Conservation (phyloP, 1,140 invertebrate genomes). For the Ostrea denselamellosa region DNA sequence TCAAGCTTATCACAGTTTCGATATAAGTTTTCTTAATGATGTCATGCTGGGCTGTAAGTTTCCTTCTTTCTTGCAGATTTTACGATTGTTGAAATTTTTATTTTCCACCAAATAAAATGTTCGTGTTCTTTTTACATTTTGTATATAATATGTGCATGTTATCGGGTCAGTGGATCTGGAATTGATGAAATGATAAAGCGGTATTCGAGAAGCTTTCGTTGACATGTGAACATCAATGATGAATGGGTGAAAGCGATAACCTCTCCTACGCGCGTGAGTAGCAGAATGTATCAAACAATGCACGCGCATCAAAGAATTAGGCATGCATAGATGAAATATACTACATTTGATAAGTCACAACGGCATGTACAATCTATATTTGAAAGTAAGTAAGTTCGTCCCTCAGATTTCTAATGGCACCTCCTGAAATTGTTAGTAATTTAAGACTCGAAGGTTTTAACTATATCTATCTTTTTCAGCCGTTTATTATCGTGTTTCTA, state of each 20-base stretch:
- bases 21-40: constrained; percentile 31
- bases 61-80: constrained; percentile 34
- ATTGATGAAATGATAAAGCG: constrained; percentile 34
- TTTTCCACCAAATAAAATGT: constrained; percentile 34
- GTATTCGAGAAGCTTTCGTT: constrained; percentile 37
- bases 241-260: constrained; percentile 20
- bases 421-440: not conserved
- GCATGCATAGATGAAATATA: constrained; percentile 39
- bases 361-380: not conserved
- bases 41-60: constrained; percentile 24
- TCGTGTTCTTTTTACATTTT: constrained; percentile 36
- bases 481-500: not conserved
- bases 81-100: constrained; percentile 36
- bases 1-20: constrained; percentile 4
- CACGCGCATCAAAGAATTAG: constrained; percentile 31
- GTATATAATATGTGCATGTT: constrained; percentile 32
- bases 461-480: not conserved
- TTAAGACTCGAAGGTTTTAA: not conserved
- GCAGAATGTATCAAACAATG: constrained; percentile 29
- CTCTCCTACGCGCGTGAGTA: not conserved
- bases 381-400: not conserved
- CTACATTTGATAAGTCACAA: constrained; percentile 27
- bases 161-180: not conserved
- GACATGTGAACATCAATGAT: constrained; percentile 35
- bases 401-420: not conserved